Base-by-base conservation (phyloP, 23 tunicate species). In the Styela clava region DNA sequence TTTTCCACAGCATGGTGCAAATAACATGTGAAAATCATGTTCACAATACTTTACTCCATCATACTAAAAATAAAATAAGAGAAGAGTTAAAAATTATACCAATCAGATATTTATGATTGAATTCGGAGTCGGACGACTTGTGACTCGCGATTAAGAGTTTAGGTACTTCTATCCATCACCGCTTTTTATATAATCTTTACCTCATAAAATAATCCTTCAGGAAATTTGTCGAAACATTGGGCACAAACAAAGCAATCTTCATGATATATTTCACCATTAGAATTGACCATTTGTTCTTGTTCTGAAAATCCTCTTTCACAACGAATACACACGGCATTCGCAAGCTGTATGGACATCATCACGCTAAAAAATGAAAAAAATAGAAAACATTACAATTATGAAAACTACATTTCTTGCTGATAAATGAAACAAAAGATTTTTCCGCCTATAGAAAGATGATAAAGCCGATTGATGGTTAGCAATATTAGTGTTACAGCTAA, bases 191-290 rank as follows among this genome's bases (percentile, higher is more conserved):
- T n/a, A n/a, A n/a, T n/a, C n/a, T 36, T 2, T 37, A 86, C 97
- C 83, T 92, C 97, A 80, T 86, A 92, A 84, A 84, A 92, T 18
- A 92, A 72, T 7, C 97, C 97, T 61, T 92, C 97, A 30, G 97
- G 97, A 87, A 92, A 92, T 35, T 87, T 87, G 31, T 87, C 90
- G 78, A 95, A 95, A 69, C 99, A 95, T 56, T 95, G 99, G 9
- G 91, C 89, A 84, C 99, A 95, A 18, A 90, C 96, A 82, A 95
- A 95, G 62, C 99, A 95, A 2, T 95, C 96, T 73, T 83, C 96
- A 69, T 90, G 96, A 70, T 86, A 95, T 28, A 91, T 90, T 86
- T 95, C 88, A 18, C 96, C 96, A 34, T 95, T 90, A 7, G 95
- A 95, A 64, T 95, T 95, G 31, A 92, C 86, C 97, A 92, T 92